Base-by-base conservation (phyloP, 2,888 invertebrate genomes). In the Rhopalosiphum nymphaeae region DNA sequence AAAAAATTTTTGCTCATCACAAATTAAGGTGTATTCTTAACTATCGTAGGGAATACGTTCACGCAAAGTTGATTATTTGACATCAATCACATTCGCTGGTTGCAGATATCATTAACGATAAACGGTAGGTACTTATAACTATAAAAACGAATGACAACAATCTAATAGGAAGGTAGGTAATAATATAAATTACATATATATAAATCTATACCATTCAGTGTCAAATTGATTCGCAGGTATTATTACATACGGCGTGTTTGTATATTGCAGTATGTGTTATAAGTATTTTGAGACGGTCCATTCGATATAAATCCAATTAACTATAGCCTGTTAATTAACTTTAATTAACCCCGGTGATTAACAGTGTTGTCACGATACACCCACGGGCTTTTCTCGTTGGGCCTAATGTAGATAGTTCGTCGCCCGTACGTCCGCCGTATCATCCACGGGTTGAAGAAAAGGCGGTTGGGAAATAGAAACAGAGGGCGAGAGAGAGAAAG, bases 301-400 rank as follows among this genome's bases (percentile, higher is more conserved):
- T 93, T 84, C 89, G 84, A 84, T 84, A 89, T 89, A 57, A 93
- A 93, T 93, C 89, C 89, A 93, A 93, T 93, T 89, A 93, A 93
- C 67, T 42, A 44, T 57, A 89, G 89, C 89, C 78, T 89, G 92
- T 93, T 93, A 78, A 93, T 89, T 78, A 93, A 89, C 84, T 53
- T 89, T 89, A 93, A 93, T 93, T 89, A 94, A 94, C 57, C 90
- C 61, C 57, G 85, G 93, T 93, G 89, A 93, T 93, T 93, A 94
- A 90, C 85, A 94, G 85, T 49, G 85, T 94, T 86, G 93, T 94
- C 90, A 90, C 84, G 93, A 89, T 89, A 89, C 93, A 84, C 93
- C 93, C 89, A 93, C 93, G 46, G 84, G 89, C 26, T 89, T 89
- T 61, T 49, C 36, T 49, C n/a, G 86, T 46, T 57, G 67, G 67